These are phyloP conservation scores for Chrysolina oricalcia DNA, from an alignment of 2,888 invertebrate species.

Conservation along the genomic window DNA sequence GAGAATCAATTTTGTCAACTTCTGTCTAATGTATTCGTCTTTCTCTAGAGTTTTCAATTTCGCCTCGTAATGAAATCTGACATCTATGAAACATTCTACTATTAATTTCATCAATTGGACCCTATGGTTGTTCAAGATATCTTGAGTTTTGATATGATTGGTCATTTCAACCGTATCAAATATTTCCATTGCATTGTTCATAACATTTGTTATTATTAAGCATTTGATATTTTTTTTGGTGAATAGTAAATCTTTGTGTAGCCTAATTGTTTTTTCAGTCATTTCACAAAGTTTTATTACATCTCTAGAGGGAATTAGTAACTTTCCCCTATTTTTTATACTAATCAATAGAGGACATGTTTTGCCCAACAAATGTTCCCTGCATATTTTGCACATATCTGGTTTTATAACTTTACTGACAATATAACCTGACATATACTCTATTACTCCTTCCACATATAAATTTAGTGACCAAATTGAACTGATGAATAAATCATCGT, in stretches of 20 bases:
- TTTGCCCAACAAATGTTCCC: background rate
- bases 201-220: background rate
- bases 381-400: background rate
- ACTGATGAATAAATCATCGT: background rate
- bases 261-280: conserved; percentile 2
- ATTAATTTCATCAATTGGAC: conserved; percentile 7
- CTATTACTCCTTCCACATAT: conserved; percentile 6
- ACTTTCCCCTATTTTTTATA: conserved; percentile 1
- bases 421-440: conserved; percentile 8
- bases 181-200: background rate
- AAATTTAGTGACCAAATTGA: background rate
- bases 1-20: background rate
- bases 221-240: background rate
- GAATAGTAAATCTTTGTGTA: background rate
- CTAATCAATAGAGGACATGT: background rate
- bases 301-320: background rate
- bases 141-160: background rate
- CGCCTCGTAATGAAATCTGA: background rate
- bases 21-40: conserved; percentile 14
- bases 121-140: conserved; percentile 10
- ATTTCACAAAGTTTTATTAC: background rate
- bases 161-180: background rate
- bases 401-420: background rate
- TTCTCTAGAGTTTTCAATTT: background rate
- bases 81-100: conserved; percentile 10